phyloP scores from a whole-genome alignment of 2,888 invertebrate genomes.

The Drosophila seclusa region DNA sequence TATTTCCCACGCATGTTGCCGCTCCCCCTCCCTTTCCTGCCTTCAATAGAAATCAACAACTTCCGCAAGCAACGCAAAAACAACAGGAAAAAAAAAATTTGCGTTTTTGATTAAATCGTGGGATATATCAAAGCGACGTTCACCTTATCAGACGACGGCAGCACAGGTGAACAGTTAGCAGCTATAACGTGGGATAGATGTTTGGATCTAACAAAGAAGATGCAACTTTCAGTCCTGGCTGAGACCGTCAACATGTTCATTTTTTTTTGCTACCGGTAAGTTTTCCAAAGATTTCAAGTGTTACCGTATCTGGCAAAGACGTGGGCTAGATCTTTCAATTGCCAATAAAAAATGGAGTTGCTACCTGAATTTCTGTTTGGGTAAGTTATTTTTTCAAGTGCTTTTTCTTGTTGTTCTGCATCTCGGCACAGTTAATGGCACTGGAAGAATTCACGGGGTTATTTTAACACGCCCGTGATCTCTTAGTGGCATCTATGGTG shows the following conservation, averaged over 20 bases:
- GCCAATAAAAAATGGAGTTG: background rate
- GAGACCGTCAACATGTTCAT: conserved; percentile 8
- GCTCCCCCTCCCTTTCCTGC: conserved; percentile 24
- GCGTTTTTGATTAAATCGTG: conserved; percentile 82
- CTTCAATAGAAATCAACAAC: conserved; percentile 57
- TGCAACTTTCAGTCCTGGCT: conserved; percentile 15
- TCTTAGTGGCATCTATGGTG: conserved; percentile 86
- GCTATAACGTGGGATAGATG: conserved; percentile 53
- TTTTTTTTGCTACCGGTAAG: conserved; percentile 19
- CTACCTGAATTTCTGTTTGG: conserved; percentile 11
- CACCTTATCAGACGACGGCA: conserved; percentile 51
- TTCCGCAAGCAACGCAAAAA: conserved; percentile 58
- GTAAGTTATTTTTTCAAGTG: conserved; percentile 26
- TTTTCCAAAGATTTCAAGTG: conserved; percentile 25
- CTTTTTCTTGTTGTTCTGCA: conserved; percentile 30
- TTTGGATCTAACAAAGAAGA: conserved; percentile 21
- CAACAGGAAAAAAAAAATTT: conserved; percentile 63
- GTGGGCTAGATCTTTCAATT: conserved; percentile 25
- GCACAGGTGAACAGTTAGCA: conserved; percentile 41
- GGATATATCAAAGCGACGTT: conserved; percentile 64
- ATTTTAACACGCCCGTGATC: conserved; percentile 85
- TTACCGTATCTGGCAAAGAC: conserved; percentile 32
- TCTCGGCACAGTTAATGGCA: conserved; percentile 87
- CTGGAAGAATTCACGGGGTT: conserved; percentile 89
- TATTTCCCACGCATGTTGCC: conserved; percentile 69